A percentile compares a stretch with the other conserved stretches of the same genome.
These are phyloP conservation scores for Dallia pectoralis DNA, from an alignment of 2,797 vertebrate species.

Conservation along the genomic window DNA sequence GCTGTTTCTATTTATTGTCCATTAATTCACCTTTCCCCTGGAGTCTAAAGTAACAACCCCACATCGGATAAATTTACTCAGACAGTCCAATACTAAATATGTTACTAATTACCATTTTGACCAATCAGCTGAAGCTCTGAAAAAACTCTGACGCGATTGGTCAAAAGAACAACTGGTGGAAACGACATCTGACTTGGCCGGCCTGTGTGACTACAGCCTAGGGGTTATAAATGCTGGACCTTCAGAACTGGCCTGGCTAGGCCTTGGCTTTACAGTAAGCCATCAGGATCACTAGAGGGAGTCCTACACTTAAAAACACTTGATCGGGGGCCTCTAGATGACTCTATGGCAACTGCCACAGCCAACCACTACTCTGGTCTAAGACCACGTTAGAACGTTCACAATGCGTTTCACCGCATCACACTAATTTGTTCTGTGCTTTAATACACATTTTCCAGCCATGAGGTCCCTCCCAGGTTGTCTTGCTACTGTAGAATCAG, in stretches of 20 bases:
- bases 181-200: too few relatives aligned
- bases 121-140: too few relatives aligned
- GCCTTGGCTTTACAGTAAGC: slow-evolving; percentile 67
- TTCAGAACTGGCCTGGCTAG: slow-evolving; percentile 58
- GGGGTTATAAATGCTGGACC: slow-evolving; percentile 44
- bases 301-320: slow-evolving; percentile 65
- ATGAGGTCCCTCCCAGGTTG: slow-evolving; percentile 4
- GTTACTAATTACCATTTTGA: too few relatives aligned
- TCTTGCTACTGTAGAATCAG: neutral
- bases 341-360: slow-evolving; percentile 71
- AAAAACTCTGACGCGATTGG: too few relatives aligned
- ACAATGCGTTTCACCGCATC: slow-evolving; percentile 52
- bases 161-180: too few relatives aligned
- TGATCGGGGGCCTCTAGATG: slow-evolving; percentile 59
- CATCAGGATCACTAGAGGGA: slow-evolving; percentile 75
- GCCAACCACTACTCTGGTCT: slow-evolving; percentile 47
- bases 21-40: too few relatives aligned
- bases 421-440: slow-evolving; percentile 61
- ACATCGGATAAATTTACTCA: neutral
- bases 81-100: too few relatives aligned
- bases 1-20: too few relatives aligned
- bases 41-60: too few relatives aligned
- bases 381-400: slow-evolving; percentile 55
- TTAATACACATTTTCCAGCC: slow-evolving; percentile 34
- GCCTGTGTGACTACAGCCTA: neutral